Conservation (phyloP, 2,113 vertebrate species). For the Ailuropoda melanoleuca region DNA sequence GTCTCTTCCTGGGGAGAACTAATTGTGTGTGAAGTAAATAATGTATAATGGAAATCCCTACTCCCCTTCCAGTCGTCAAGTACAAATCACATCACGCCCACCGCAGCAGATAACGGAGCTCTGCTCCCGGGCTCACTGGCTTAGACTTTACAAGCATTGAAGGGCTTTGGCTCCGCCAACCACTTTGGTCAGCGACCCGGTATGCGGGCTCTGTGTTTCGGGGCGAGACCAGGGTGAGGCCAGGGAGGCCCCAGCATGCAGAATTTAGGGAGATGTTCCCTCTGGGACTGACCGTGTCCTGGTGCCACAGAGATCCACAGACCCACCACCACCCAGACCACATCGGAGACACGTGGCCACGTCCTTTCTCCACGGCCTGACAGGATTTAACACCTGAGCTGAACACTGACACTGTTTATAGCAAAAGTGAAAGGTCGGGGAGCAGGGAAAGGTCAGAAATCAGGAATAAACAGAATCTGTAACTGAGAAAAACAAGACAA, state of each 20-base stretch:
- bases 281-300: too few relatives aligned
- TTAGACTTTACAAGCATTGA: accelerated
- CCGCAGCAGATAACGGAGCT: not conserved
- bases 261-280: accelerated
- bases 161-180: not conserved
- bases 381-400: not conserved
- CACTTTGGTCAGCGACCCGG: too few relatives aligned
- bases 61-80: not conserved
- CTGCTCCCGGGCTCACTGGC: not conserved
- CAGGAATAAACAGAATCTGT: not conserved
- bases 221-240: not conserved
- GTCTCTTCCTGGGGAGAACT: not conserved
- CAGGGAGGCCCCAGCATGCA: not conserved
- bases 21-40: not conserved
- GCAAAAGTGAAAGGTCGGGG: not conserved
- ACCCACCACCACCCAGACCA: accelerated
- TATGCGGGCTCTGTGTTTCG: accelerated
- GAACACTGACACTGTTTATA: not conserved
- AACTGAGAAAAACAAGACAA: not conserved
- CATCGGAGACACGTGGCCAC: accelerated
- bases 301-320: accelerated
- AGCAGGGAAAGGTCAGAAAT: not conserved
- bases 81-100: accelerated
- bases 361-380: too few relatives aligned
- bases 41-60: not conserved